Evolutionary conservation across 2,888 invertebrate species (phyloP), one percentile per base, ranked within the genome.

Genomic region (Hoplodrina blanda): DNA sequence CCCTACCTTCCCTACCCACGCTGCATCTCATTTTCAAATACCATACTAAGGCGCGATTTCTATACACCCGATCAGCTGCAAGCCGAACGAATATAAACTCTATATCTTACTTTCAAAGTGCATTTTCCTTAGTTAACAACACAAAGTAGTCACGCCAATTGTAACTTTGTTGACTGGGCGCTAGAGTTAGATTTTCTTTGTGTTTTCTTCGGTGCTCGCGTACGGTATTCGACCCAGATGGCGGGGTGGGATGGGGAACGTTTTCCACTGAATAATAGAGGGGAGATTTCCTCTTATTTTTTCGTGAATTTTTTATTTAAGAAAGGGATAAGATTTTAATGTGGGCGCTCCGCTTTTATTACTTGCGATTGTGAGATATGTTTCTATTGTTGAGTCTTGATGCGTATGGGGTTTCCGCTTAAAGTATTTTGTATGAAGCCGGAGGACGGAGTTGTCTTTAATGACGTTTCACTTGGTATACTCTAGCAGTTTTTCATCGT

Each of bases 251-350:
- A 65, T 76, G 89, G 91, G 91, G 87, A 87, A 82, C 84, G 87
- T 84, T 90, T 91, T 89, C 89, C 90, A 88, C 91, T 91, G 94
- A 92, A 95, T 95, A 95, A 95, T 94, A 92, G 92, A 93, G 92
- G 94, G 94, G 92, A 91, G 92, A 93, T 92, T 93, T 93, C 91
- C 88, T 93, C 92, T 92, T 93, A 93, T 94, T 95, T 96, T 95
- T 95, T 95, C 94, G 95, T 95, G 96, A 95, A 94, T 95, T 95
- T 95, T 96, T 95, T 95, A 95, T 96, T 95, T 95, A 96, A 95
- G 95, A 95, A 95, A 95, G 93, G 95, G 95, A 96, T 96, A 96
- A 95, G 95, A 95, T 95, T 96, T 96, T 96, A 95, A 95, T 96
- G 95, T 95, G 94, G 94, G 92, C 91, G 92, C 93, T 92, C 90